Percentiles rank a stretch among this genome's conserved stretches.
These are phyloP conservation scores for Ovis canadensis DNA, from an alignment of 2,113 vertebrate genomes.

Conservation along the genomic window DNA sequence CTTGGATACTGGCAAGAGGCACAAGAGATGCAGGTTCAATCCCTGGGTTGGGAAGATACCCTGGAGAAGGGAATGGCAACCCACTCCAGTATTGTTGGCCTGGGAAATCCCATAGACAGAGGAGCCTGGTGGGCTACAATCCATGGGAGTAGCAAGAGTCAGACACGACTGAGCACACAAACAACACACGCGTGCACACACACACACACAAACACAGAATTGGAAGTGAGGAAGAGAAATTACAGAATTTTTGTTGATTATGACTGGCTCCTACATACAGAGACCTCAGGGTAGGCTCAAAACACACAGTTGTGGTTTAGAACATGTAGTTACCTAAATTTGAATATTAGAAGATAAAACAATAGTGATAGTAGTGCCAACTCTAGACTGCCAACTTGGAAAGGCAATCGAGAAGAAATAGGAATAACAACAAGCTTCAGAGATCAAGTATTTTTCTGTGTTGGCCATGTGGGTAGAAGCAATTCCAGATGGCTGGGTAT, in stretches of 20 bases:
- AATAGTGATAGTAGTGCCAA: background rate
- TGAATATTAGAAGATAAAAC: slow-evolving; percentile 32
- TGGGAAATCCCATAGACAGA: background rate
- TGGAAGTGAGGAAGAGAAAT: background rate
- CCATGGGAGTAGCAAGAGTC: background rate
- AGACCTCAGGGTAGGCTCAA: background rate
- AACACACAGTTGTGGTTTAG: background rate
- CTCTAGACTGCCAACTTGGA: background rate
- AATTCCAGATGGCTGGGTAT: background rate
- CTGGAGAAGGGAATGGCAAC: background rate
- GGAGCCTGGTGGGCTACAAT: background rate
- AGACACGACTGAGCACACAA: background rate
- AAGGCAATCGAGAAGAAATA: slow-evolving; percentile 18
- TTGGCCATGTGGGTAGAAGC: background rate
- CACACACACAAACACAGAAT: background rate
- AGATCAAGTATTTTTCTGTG: background rate
- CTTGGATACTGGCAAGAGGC: background rate
- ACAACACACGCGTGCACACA: fast-evolving
- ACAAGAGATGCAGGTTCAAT: background rate
- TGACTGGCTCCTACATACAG: background rate
- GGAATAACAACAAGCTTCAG: background rate
- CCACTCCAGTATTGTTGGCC: background rate
- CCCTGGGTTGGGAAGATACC: background rate
- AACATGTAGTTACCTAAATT: background rate
- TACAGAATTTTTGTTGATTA: slow-evolving; percentile 3